phyloP scores from a whole-genome alignment of 2,888 invertebrate genomes.

The Erebia aethiops region DNA sequence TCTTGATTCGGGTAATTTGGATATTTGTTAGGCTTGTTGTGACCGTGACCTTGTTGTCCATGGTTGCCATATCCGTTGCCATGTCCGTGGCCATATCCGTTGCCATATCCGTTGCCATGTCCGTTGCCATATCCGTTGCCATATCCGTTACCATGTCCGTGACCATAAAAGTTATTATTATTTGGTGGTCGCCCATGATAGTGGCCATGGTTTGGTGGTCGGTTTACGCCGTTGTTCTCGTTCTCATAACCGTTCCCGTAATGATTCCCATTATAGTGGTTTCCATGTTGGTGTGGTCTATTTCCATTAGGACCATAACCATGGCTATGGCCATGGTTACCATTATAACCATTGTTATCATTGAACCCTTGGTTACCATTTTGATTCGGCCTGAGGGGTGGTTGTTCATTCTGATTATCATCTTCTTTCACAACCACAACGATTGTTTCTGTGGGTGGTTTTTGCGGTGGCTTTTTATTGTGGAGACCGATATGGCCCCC shows the following conservation, averaged over 20 bases:
- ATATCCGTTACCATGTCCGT: conserved; percentile 24
- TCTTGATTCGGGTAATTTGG: conserved; percentile 23
- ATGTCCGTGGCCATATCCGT: too few relatives aligned
- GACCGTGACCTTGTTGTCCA: conserved; percentile 40
- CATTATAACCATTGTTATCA: conserved; percentile 17
- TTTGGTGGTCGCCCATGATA: conserved; percentile 20
- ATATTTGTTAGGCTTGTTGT: conserved; percentile 43
- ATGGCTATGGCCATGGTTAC: not conserved
- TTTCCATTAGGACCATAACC: conserved; percentile 19
- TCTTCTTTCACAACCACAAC: conserved; percentile 38
- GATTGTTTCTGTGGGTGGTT: conserved; percentile 40
- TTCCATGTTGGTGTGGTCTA: conserved; percentile 15
- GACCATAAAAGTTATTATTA: conserved; percentile 15
- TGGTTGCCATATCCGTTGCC: conserved; percentile 28
- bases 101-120: conserved; percentile 18
- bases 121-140: conserved; percentile 23
- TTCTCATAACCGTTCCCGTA: conserved; percentile 21
- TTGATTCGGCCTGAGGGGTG: conserved; percentile 13
- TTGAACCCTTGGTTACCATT: conserved; percentile 13
- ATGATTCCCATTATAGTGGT: not conserved
- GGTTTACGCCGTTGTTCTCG: conserved; percentile 27
- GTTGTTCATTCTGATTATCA: not conserved
- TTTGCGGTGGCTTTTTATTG: conserved; percentile 45
- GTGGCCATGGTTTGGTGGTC: conserved; percentile 7
- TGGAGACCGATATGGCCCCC: conserved; percentile 44